Base-by-base conservation (phyloP, 2,888 invertebrate species). In the Dexiosoma caninum region DNA sequence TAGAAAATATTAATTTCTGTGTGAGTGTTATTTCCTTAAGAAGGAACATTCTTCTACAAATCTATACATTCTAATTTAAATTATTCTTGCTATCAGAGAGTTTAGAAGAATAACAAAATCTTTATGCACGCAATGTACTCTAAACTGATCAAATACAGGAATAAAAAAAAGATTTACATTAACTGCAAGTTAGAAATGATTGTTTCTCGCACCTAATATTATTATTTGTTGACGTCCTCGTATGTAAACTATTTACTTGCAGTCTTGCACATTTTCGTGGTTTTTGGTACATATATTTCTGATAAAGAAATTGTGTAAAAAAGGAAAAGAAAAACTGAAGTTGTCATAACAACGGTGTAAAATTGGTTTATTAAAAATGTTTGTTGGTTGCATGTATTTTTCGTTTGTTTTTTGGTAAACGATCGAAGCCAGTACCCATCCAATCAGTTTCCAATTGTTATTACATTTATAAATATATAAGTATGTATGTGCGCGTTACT, bases 261-360 rank as follows among this genome's bases (percentile, higher is more conserved):
- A 49, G 62, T 14, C 37, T 55, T 30, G 27, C 8, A 57, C 23
- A 62, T 55, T 42, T 40, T 44, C 12, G 12, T 53, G 40, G 49
- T 23, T 67, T 64, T 77, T 62, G 49, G 51, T 44, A 72, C 69
- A 72, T 69, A 53, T 66, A 77, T 69, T 81, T 77, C 49, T 51
- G 42, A 37, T 51, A 35, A 8, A 7, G 12, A 3, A 19, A 37
- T n/a, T 10, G 6, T 21, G 12, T 16, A 55, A 53, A 30, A 53
- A 37, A 35, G 7, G 27, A 3, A n/a, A n/a, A 23, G 12, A 19
- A 37, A 32, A 57, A 27, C 35, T 53, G 30, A 70, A 64, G 62
- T 74, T 77, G 81, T 77, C 81, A 77, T 71, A 77, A 81, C 77
- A 77, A 81, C 81, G 51, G 77, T 81, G 81, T 74, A 81, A 81